Percentiles rank a stretch among this genome's conserved stretches.
Conservation (phyloP, 1,140 invertebrate species). For the Anoplolepis gracilipes region DNA sequence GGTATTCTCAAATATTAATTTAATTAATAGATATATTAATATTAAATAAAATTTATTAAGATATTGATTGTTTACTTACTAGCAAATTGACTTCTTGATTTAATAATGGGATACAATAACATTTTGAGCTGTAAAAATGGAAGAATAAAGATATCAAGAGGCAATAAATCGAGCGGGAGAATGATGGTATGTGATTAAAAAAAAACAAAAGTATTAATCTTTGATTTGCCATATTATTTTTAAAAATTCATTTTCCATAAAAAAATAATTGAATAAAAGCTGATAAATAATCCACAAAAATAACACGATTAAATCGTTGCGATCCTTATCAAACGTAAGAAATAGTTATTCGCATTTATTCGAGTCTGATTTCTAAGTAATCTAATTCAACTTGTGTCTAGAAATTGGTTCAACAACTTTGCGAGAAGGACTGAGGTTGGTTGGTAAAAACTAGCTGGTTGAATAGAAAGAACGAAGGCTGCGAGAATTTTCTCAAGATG, state of each 20-base stretch:
- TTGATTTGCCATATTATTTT: no score
- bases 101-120: not conserved
- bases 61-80: not conserved
- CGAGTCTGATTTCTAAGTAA: not conserved
- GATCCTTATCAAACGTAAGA: not conserved
- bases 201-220: not conserved
- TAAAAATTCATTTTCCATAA: not conserved
- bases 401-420: not conserved
- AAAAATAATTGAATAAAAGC: not conserved
- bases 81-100: not conserved
- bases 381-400: not conserved
- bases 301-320: not conserved
- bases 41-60: not conserved
- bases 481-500: constrained; percentile 45
- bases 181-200: not conserved
- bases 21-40: not conserved
- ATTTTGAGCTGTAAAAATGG: not conserved
- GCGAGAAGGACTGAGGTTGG: not conserved
- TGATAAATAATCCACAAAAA: not conserved
- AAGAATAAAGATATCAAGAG: constrained; percentile 27
- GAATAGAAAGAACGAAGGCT: constrained; percentile 20
- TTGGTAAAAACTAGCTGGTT: constrained; percentile 12
- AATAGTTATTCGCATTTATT: not conserved
- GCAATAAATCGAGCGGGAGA: constrained; percentile 13
- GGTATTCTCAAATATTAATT: not conserved